These are phyloP conservation scores for Rhadina sibilatrix DNA, from an alignment of 2,113 vertebrate genomes.

Conservation along the genomic window DNA sequence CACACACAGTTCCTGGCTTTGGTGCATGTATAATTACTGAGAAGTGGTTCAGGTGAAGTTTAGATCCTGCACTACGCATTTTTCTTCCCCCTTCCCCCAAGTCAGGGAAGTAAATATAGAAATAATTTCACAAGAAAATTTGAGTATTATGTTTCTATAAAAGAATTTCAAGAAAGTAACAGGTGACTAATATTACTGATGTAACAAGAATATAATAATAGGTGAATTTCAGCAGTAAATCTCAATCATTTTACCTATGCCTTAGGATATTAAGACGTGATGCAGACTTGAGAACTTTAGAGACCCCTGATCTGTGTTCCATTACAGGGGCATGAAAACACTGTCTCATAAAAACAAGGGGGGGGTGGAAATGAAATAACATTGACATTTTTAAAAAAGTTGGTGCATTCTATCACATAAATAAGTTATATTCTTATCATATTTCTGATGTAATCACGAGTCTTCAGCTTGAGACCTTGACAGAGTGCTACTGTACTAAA, in stretches of 20 bases:
- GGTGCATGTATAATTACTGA: neutral
- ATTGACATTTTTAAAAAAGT: neutral
- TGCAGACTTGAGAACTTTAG: neutral
- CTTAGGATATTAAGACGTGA: neutral
- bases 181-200: constrained; percentile 17
- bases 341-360: neutral
- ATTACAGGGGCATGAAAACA: neutral
- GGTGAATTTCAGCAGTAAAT: constrained; percentile 29
- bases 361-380: accelerated
- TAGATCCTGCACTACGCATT: neutral
- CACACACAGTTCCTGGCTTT: neutral
- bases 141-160: neutral
- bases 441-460: neutral
- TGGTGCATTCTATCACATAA: neutral
- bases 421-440: neutral
- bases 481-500: neutral
- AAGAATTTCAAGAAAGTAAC: neutral
- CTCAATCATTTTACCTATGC: neutral
- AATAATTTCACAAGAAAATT: neutral
- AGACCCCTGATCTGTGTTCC: neutral
- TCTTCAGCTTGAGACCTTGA: neutral
- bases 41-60: neutral
- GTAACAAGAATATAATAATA: neutral
- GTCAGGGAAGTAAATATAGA: neutral
- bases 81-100: neutral